A percentile compares a stretch with the other conserved stretches of the same genome.
These are phyloP conservation scores for Ginglymostoma cirratum DNA, from an alignment of 2,113 vertebrate genomes.

Conservation along the genomic window DNA sequence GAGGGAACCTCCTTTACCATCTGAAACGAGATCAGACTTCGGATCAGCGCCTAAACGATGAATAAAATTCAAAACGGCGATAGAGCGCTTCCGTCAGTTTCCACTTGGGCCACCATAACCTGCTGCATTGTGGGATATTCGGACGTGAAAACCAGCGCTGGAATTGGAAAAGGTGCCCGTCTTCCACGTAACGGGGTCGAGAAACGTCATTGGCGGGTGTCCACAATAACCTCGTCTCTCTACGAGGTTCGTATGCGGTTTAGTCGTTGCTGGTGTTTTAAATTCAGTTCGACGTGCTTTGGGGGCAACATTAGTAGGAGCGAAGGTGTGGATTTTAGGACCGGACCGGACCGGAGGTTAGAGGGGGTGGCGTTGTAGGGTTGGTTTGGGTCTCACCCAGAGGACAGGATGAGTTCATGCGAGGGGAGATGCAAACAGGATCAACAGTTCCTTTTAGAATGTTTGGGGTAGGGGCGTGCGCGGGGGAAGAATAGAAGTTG, in stretches of 20 bases:
- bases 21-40: too few relatives aligned
- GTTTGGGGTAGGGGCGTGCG: too few relatives aligned
- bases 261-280: neutral
- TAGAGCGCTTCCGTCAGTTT: neutral
- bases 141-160: neutral
- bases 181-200: neutral
- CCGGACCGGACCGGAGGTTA: neutral
- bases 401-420: neutral
- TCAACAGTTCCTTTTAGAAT: neutral
- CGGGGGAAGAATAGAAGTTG: neutral
- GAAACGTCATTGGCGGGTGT: neutral
- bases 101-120: neutral
- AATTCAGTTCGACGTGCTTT: neutral
- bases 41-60: neutral
- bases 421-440: neutral
- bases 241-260: neutral
- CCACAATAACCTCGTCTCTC: neutral
- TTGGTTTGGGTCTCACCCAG: too few relatives aligned
- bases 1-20: neutral
- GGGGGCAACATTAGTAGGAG: neutral
- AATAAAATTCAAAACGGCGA: neutral
- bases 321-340: too few relatives aligned
- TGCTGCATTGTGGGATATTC: neutral
- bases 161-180: neutral
- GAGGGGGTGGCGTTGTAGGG: neutral